phyloP scores from a whole-genome alignment of 2,797 vertebrate genomes.

The Todus mexicanus region DNA sequence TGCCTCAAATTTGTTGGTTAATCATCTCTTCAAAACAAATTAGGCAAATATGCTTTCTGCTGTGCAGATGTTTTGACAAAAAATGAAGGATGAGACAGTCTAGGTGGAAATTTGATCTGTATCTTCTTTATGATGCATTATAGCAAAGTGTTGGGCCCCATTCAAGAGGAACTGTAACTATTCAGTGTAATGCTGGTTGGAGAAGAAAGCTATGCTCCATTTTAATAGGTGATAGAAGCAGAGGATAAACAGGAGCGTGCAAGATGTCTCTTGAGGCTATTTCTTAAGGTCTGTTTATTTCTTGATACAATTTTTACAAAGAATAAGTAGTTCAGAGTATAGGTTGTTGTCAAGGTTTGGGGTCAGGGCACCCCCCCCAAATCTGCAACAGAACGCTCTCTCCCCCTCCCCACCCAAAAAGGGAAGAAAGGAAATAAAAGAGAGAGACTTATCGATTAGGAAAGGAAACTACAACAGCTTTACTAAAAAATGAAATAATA shows the following conservation, averaged over 20 bases:
- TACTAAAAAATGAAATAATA: too few species aligned
- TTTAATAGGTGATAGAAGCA: neutral
- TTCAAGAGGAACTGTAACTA: neutral
- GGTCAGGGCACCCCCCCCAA: too few species aligned
- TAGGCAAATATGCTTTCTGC: neutral
- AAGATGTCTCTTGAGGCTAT: neutral
- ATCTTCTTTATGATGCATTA: neutral
- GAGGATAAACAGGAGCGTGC: neutral
- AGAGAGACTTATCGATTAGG: too few species aligned
- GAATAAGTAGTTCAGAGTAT: neutral
- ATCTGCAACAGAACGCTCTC: too few species aligned
- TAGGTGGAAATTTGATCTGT: neutral
- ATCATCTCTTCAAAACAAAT: neutral
- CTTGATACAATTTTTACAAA: neutral
- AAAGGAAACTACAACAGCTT: too few species aligned
- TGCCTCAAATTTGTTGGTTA: neutral
- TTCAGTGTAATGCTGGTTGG: neutral
- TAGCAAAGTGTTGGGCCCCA: neutral
- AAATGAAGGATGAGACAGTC: neutral
- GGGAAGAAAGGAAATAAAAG: too few species aligned
- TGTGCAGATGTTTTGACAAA: neutral
- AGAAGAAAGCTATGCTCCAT: neutral
- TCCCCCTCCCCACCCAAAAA: too few species aligned
- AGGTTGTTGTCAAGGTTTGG: too few species aligned
- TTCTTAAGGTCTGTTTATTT: neutral